A percentile compares a stretch with the other conserved stretches of the same genome.
Evolutionary conservation across 2,113 vertebrate genomes (phyloP).

Genomic region (Daboia siamensis): DNA sequence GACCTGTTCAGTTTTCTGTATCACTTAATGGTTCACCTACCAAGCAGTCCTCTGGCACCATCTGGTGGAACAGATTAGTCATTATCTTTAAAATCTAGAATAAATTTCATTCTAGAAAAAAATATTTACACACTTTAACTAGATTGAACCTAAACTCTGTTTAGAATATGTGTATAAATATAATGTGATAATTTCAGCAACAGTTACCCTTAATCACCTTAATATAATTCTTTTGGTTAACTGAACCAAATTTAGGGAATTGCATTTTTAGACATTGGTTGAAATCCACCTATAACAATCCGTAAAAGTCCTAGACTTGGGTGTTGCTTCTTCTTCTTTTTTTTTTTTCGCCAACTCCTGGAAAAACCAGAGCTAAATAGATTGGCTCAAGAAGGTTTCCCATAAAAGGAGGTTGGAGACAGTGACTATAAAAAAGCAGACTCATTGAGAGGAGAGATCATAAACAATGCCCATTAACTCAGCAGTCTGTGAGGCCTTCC

Average conservation of each 20-base stretch:
- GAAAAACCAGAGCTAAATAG: background rate
- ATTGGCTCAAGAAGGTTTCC: background rate
- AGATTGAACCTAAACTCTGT: background rate
- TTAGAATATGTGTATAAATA: background rate
- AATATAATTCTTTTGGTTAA: background rate
- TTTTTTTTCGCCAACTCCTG: background rate
- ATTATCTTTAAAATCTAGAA: background rate
- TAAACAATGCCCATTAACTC: background rate
- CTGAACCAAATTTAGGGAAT: background rate
- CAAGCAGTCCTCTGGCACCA: background rate
- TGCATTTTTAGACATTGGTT: background rate
- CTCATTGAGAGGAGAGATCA: background rate
- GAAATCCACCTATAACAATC: too few relatives aligned
- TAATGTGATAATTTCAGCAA: background rate
- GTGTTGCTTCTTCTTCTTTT: background rate
- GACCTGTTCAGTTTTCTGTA: background rate
- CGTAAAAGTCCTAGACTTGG: background rate
- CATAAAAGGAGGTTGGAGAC: background rate
- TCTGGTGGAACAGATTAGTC: background rate
- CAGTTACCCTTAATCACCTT: background rate
- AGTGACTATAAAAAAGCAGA: background rate
- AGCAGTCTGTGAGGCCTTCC: background rate
- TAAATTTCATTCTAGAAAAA: background rate
- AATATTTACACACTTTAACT: too few relatives aligned
- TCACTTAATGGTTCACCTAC: background rate